phyloP scores from a whole-genome alignment of 2,888 invertebrate genomes.

The Amorpha juglandis region DNA sequence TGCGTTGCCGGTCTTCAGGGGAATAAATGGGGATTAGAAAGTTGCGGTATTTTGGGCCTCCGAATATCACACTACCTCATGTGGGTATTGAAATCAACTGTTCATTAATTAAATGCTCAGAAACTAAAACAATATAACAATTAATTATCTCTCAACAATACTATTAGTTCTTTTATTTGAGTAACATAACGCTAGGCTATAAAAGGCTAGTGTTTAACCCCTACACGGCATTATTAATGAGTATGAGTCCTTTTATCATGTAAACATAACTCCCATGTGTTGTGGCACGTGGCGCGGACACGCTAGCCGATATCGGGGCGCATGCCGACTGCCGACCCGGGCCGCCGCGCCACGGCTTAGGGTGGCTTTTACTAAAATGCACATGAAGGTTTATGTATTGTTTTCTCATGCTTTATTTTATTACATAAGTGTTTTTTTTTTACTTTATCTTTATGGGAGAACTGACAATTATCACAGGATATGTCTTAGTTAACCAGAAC shows the following conservation, averaged over 20 bases:
- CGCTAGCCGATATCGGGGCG: constrained; percentile 49
- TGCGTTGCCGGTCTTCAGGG: no score
- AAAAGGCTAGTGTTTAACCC: constrained; percentile 26
- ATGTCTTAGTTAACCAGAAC: no score
- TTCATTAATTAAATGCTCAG: no score
- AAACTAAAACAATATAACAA: no score
- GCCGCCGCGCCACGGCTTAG: background rate
- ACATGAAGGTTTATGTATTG: background rate
- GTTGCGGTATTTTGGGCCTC: no score
- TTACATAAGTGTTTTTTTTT: no score
- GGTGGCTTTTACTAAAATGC: constrained; percentile 27
- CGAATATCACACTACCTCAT: no score
- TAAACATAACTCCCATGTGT: constrained; percentile 48
- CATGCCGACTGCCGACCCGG: constrained; percentile 38
- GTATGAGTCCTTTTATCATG: constrained; percentile 32
- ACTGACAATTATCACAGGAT: no score
- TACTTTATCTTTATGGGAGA: no score
- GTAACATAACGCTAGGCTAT: background rate
- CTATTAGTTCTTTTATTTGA: background rate
- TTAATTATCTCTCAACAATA: no score
- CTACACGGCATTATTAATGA: constrained; percentile 30
- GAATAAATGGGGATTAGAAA: no score
- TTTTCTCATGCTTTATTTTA: background rate
- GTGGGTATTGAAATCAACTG: no score
- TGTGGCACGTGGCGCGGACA: constrained; percentile 50